Evolutionary conservation across 2,888 invertebrate species (phyloP).

Genomic region (Lepidocyrtinus sp.): DNA sequence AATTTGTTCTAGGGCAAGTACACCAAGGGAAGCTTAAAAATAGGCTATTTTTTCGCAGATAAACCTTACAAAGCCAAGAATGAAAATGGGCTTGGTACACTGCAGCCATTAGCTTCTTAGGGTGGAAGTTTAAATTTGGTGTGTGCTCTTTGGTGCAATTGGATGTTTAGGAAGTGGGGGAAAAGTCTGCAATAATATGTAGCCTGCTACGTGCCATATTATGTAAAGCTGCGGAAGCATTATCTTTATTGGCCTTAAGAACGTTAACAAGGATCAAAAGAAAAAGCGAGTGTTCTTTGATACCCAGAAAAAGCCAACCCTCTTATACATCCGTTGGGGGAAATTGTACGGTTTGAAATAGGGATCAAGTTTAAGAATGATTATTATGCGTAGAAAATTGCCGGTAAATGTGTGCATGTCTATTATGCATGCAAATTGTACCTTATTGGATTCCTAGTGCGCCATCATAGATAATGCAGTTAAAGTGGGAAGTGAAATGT

Average conservation of each 20-base stretch:
- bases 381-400: slow-evolving; percentile 9
- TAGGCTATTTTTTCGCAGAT: background rate
- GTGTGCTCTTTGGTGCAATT: background rate
- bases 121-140: background rate
- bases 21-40: background rate
- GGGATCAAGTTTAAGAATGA: background rate
- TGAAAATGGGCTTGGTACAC: background rate
- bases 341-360: background rate
- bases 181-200: slow-evolving; percentile 6
- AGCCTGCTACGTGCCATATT: slow-evolving; percentile 1
- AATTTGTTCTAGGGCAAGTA: background rate
- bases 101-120: background rate
- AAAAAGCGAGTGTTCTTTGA: background rate
- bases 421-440: slow-evolving; percentile 52
- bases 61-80: background rate
- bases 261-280: slow-evolving; percentile 3
- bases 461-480: slow-evolving; percentile 16
- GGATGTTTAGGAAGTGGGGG: background rate
- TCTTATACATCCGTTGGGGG: background rate
- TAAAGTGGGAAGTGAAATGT: background rate
- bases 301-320: background rate
- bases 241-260: background rate
- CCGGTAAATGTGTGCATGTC: slow-evolving; percentile 10
- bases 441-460: slow-evolving; percentile 1
- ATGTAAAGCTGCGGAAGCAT: background rate